These are phyloP conservation scores for Callocephalon fimbriatum DNA, from an alignment of 2,113 vertebrate species.

Conservation along the genomic window DNA sequence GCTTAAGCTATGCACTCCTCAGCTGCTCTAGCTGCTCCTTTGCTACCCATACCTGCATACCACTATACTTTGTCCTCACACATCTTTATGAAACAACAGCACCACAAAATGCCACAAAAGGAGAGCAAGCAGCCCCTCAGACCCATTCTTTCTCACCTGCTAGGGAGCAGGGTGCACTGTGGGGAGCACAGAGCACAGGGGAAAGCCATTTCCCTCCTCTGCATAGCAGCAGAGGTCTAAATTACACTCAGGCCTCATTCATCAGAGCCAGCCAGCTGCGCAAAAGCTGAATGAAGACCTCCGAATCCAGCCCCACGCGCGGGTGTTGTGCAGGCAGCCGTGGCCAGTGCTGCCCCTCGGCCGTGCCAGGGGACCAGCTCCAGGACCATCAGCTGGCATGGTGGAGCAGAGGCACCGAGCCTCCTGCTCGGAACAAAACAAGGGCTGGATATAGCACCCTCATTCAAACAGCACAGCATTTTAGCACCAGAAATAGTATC, in stretches of 20 bases:
- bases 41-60: not conserved
- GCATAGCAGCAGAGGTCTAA: not conserved
- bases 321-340: not conserved
- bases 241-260: not conserved
- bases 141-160: not conserved
- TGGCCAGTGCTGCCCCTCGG: not conserved
- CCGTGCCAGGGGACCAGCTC: not conserved
- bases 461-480: not conserved
- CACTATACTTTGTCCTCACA: not conserved
- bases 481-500: constrained; percentile 44
- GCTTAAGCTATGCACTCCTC: not conserved
- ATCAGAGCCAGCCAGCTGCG: not conserved
- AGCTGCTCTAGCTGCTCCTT: not conserved
- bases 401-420: not conserved
- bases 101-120: not conserved
- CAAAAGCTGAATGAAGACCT: not conserved
- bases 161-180: not conserved
- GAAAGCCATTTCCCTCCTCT: not conserved
- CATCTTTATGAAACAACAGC: not conserved
- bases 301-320: rapidly evolving
- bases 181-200: rapidly evolving
- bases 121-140: not conserved
- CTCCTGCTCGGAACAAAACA: not conserved
- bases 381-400: not conserved
- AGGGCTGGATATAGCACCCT: constrained; percentile 6